A percentile compares a stretch with the other conserved stretches of the same genome.
Conservation (phyloP, 1,140 invertebrate genomes). For the Coptotermes formosanus region DNA sequence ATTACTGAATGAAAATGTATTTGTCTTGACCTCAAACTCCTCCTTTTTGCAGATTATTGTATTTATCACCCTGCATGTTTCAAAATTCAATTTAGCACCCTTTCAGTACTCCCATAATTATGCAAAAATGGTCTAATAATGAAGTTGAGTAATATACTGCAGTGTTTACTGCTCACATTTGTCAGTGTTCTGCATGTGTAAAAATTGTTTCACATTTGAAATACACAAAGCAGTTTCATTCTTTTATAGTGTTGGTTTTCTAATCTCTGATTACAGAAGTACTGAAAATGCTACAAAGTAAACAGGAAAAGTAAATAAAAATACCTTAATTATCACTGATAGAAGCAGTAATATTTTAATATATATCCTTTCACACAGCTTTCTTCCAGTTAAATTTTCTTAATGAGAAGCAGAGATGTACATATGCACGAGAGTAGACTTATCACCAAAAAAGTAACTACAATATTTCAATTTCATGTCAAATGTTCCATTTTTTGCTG, state of each 20-base stretch:
- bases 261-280: too few relatives aligned
- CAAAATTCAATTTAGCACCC: background rate
- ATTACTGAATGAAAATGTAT: background rate
- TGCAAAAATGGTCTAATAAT: background rate
- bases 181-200: background rate
- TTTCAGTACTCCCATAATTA: background rate
- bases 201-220: background rate
- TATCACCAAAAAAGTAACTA: too few relatives aligned
- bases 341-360: too few relatives aligned
- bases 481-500: too few relatives aligned
- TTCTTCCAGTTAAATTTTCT: too few relatives aligned
- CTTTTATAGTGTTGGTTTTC: background rate
- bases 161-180: background rate
- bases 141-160: background rate
- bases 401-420: too few relatives aligned
- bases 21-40: background rate
- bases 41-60: background rate
- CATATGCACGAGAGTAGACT: too few relatives aligned
- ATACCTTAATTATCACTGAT: too few relatives aligned
- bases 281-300: too few relatives aligned
- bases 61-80: background rate
- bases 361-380: too few relatives aligned
- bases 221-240: background rate
- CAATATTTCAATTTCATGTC: too few relatives aligned
- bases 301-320: too few relatives aligned